Evolutionary conservation across 2,888 invertebrate species (phyloP), one percentile per base, ranked within the genome.

Genomic region (Acrobasis consociella): DNA sequence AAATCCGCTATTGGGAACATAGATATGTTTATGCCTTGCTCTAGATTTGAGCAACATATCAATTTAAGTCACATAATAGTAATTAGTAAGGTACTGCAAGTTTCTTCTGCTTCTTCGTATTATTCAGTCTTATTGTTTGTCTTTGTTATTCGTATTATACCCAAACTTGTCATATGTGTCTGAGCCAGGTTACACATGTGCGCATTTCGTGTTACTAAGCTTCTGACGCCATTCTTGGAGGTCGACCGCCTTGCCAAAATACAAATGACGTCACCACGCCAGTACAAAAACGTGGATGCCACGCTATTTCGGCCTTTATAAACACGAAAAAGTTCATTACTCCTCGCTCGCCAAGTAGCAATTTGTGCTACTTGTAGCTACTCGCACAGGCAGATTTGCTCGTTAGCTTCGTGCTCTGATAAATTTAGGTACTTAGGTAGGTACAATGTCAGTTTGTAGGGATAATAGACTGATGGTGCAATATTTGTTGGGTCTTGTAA

Each of bases 211-310:
- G 58, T 51, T 49, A 38, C 31, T 31, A 58, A 13, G 62, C 39
- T 52, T 50, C 49, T 65, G 55, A 64, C 52, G 62, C 72, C 72
- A 67, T 67, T 65, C 66, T 74, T 80, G 75, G 89, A 90, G 90
- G 91, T 89, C 90, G 85, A 80, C 73, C 75, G 82, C 82, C 87
- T 79, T 86, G 89, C 90, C 90, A 85, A 91, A 90, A 87, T 77
- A 75, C 65, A 65, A 65, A 59, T 87, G 85, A 87, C 85, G 83
- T 87, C 85, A 88, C 49, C 66, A 13, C 16, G 51, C 63, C 11
- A 16, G 17, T 13, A 56, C 39, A 56, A 39, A 39, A 9, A 39
- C 56, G 0, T 22, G 11, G 42, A 17, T 5, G 56, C 56, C 56
- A 56, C 13, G 56, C 56, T 9, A 56, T 42, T 56, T 56, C 42